These are phyloP conservation scores for Pseudomyrmex gracilis DNA, from an alignment of 1,140 invertebrate genomes.

Conservation along the genomic window DNA sequence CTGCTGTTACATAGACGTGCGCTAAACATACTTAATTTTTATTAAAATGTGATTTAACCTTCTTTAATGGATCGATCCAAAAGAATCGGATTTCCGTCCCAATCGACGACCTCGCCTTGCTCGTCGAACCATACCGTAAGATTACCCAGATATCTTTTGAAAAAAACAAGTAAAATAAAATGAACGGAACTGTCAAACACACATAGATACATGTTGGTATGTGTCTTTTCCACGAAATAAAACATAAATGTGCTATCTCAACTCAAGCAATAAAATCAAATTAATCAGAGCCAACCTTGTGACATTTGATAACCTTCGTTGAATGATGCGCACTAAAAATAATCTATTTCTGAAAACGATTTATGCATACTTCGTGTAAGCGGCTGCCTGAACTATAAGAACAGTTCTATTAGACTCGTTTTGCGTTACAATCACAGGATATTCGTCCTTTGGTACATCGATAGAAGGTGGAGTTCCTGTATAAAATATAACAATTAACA, in stretches of 20 bases:
- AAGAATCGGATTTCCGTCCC: slow-evolving; percentile 91
- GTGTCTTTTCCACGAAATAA: background rate
- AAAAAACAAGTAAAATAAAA: slow-evolving; percentile 10
- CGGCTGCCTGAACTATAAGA: slow-evolving; percentile 90
- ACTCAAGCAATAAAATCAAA: slow-evolving; percentile 3
- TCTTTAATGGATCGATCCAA: slow-evolving; percentile 88
- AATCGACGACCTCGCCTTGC: slow-evolving; percentile 89
- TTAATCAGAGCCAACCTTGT: slow-evolving; percentile 1
- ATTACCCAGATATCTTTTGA: slow-evolving; percentile 76
- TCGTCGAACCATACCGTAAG: slow-evolving; percentile 90
- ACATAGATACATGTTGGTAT: background rate
- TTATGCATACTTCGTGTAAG: slow-evolving; percentile 87
- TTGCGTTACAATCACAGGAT: slow-evolving; percentile 89
- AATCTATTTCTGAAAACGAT: background rate
- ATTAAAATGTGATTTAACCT: slow-evolving; percentile 82
- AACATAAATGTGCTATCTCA: slow-evolving; percentile 5
- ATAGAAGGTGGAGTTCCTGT: slow-evolving; percentile 85
- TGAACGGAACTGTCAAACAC: background rate
- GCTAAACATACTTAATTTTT: no score
- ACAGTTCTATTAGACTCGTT: slow-evolving; percentile 86
- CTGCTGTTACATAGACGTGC: no score
- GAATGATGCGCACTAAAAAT: background rate
- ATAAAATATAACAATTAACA: background rate
- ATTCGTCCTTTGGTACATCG: slow-evolving; percentile 86
- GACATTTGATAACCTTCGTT: slow-evolving; percentile 37